phyloP scores from a whole-genome alignment of 2,113 vertebrate genomes.

The Otolemur garnettii region DNA sequence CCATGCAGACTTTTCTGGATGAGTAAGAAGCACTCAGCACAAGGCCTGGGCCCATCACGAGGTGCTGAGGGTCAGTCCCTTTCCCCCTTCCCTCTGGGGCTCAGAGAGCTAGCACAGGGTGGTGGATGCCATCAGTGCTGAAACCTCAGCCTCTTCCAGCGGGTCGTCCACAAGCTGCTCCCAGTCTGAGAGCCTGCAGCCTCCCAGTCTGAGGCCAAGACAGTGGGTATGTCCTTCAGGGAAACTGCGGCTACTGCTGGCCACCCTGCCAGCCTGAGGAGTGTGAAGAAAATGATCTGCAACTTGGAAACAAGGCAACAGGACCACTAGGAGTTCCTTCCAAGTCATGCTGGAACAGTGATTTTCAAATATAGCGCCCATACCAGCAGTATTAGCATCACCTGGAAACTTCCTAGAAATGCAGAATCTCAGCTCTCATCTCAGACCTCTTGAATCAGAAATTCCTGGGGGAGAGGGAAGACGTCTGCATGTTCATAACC shows the following conservation, averaged over 20 bases:
- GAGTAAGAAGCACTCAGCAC: neutral
- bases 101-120: neutral
- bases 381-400: neutral
- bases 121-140: neutral
- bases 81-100: neutral
- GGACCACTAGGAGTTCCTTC: neutral
- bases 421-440: neutral
- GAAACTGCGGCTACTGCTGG: neutral
- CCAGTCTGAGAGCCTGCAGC: neutral
- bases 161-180: neutral
- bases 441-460: neutral
- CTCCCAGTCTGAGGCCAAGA: neutral
- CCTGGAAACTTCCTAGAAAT: neutral
- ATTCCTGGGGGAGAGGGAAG: neutral
- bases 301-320: constrained; percentile 6
- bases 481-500: neutral
- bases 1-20: neutral
- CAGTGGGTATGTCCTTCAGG: neutral
- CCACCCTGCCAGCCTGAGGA: neutral
- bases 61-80: neutral
- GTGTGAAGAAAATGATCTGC: neutral
- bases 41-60: neutral
- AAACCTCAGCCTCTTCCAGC: neutral
- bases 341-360: neutral
- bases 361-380: neutral